Base-by-base conservation (phyloP, 2,113 vertebrate genomes). In the Neodon shergylaensis region DNA sequence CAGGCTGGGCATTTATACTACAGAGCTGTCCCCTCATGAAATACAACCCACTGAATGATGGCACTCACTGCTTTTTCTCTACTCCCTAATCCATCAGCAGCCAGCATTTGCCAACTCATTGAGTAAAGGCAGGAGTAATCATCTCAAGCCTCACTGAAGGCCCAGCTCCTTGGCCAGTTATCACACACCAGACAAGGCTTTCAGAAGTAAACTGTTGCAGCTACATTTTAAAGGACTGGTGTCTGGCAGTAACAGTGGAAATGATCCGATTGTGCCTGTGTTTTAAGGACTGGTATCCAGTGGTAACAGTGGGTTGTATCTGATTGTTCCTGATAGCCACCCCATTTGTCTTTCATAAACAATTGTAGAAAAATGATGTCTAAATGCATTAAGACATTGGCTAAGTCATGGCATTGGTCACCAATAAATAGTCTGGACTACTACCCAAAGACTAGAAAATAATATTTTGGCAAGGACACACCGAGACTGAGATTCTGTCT, bases 111-210 rank as follows among this genome's bases (percentile, higher is more conserved):
- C 33, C 84, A 90, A 86, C 78, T 93, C 72, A 81, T 5, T 87
- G 44, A 95, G 31, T 78, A 84, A 82, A 97, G 94, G 39, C 36
- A 87, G 26, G n/a, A 83, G 31, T 90, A 70, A 87, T 52, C 14
- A 89, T 84, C 31, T 65, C 90, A 49, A 36, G 36, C 4, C 76
- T 81, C 54, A 76, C 70, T 95, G 74, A 95, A 93, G 54, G 2
- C 14, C 73, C 52, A 31, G 68, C 28, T 81, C 54, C 39, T 92
- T 81, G 42, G 49, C 19, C 61, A 84, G 73, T 76, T 94, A 89
- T 44, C 76, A 79, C 39, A 89, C 4, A 92, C 28, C 49, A 63
- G 33, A 86, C 22, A 16, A 94, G 90, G 54, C 77, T 96, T 96
- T 94, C 78, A 42, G 86, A 95, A 96, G 72, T 26, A 58, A 74